phyloP scores from a whole-genome alignment of 2,888 invertebrate genomes.

The Mantis religiosa region DNA sequence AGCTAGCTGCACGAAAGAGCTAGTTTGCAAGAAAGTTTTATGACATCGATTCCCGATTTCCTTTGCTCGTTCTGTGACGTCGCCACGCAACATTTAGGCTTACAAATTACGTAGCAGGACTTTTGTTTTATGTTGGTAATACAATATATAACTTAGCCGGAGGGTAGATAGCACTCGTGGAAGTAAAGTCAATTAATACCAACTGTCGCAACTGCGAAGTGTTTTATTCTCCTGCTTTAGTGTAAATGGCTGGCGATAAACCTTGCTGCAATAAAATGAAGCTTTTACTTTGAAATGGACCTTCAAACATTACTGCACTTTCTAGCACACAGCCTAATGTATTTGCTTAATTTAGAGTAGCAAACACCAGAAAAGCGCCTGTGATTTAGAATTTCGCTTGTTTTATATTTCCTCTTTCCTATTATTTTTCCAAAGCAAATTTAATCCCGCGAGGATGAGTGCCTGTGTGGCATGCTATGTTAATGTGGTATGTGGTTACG shows the following conservation, averaged over 20 bases:
- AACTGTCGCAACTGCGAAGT: not conserved
- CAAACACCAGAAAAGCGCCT: not conserved
- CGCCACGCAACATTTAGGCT: not conserved
- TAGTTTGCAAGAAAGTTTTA: not conserved
- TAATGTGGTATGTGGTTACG: not conserved
- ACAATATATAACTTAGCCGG: not conserved
- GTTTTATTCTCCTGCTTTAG: not conserved
- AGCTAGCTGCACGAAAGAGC: not conserved
- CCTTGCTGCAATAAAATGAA: not conserved
- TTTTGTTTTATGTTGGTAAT: not conserved
- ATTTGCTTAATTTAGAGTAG: not conserved
- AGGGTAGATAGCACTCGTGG: not conserved
- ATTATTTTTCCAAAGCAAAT: not conserved
- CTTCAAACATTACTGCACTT: not conserved
- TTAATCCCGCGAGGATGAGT: not conserved
- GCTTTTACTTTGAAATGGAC: not conserved
- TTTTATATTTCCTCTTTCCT: not conserved
- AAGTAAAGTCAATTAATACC: not conserved
- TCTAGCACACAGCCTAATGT: not conserved
- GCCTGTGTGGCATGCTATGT: not conserved
- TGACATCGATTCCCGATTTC: not conserved
- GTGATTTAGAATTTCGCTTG: not conserved
- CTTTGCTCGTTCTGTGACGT: not conserved
- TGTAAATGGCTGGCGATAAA: not conserved
- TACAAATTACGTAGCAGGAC: not conserved